A percentile compares a stretch with the other conserved stretches of the same genome.
phyloP scores from a whole-genome alignment of 1,140 invertebrate genomes.

The Ruditapes philippinarum region DNA sequence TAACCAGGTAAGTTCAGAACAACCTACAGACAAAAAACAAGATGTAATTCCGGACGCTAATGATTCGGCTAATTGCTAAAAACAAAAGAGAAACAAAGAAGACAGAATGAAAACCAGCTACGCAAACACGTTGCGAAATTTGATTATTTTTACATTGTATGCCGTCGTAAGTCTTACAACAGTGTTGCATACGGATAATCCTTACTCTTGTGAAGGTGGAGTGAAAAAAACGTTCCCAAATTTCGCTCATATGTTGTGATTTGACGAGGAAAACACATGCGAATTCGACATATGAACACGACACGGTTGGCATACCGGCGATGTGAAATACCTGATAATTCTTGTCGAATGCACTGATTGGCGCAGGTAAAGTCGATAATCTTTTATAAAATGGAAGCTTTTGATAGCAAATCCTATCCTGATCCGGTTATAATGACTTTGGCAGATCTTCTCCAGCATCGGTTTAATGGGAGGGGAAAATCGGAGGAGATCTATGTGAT shows the following conservation, averaged over 20 bases:
- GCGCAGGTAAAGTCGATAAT: neutral
- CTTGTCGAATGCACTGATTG: constrained; percentile 17
- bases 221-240: neutral
- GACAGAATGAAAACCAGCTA: neutral
- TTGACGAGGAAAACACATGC: constrained; percentile 20
- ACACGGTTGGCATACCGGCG: constrained; percentile 11
- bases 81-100: neutral
- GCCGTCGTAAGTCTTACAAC: no score
- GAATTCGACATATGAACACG: constrained; percentile 13
- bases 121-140: neutral
- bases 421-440: neutral
- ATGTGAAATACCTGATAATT: constrained; percentile 32
- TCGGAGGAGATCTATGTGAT: neutral
- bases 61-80: constrained; percentile 12
- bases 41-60: neutral
- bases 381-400: neutral
- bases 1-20: neutral
- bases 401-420: constrained; percentile 6
- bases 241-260: neutral
- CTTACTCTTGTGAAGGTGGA: neutral
- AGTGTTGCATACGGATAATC: neutral
- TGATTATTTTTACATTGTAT: neutral
- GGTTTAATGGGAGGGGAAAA: neutral
- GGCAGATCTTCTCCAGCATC: neutral
- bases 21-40: neutral